A percentile compares a stretch with the other conserved stretches of the same genome.
These are phyloP conservation scores for Linnaemya vulpina DNA, from an alignment of 2,888 invertebrate species.

Conservation along the genomic window DNA sequence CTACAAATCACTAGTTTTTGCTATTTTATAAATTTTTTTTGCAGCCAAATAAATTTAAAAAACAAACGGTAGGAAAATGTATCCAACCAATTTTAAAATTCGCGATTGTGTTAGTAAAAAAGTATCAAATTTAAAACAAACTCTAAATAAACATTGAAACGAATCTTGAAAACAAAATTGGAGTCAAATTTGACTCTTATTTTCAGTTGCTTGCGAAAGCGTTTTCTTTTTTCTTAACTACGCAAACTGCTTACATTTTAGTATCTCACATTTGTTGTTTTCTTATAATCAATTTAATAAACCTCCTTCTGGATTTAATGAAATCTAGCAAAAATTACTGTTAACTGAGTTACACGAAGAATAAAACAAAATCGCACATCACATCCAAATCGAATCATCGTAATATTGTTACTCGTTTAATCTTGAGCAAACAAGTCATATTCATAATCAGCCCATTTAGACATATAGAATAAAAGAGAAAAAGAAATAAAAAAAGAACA, in stretches of 20 bases:
- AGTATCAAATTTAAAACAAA: too few species aligned
- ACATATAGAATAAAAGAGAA: neutral
- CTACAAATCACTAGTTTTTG: too few species aligned
- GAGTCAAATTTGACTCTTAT: too few species aligned
- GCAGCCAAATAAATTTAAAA: too few species aligned
- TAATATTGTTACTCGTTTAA: constrained; percentile 48
- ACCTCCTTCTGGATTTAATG: neutral
- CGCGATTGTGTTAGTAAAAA: too few species aligned
- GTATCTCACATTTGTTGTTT: neutral
- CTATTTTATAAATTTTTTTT: too few species aligned
- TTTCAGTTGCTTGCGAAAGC: too few species aligned
- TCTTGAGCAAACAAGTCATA: constrained; percentile 52
- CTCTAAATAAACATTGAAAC: too few species aligned
- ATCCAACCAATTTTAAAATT: too few species aligned
- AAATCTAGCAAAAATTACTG: constrained; percentile 10
- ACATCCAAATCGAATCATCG: constrained; percentile 49
- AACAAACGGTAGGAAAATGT: too few species aligned
- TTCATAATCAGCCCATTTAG: constrained; percentile 64
- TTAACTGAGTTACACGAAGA: constrained; percentile 27
- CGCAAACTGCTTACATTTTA: neutral
- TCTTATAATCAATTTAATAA: neutral
- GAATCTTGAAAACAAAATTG: too few species aligned
- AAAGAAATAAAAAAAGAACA: neutral
- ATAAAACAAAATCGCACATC: constrained; percentile 35
- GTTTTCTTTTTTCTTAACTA: neutral